Percentiles rank a stretch among this genome's conserved stretches.
These are phyloP conservation scores for Nineta flava DNA, from an alignment of 2,888 invertebrate genomes.

Conservation along the genomic window DNA sequence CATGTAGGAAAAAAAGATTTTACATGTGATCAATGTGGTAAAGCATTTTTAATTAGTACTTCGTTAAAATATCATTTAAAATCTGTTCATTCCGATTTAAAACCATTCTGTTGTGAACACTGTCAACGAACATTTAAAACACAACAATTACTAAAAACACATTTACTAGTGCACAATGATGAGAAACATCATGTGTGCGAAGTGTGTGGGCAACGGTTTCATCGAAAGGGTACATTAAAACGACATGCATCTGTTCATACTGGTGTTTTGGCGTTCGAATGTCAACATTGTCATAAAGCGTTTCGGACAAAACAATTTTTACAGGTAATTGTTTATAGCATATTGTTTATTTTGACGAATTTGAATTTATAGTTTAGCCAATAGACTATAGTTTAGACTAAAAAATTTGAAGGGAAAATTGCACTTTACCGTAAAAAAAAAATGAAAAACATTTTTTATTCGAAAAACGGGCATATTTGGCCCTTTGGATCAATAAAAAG, in stretches of 20 bases:
- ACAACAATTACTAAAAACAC: neutral
- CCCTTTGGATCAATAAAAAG: too few species aligned
- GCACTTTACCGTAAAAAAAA: too few species aligned
- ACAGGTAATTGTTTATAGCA: too few species aligned
- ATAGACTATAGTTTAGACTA: too few species aligned
- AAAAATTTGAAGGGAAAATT: too few species aligned
- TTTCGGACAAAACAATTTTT: constrained; percentile 62
- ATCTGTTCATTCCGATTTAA: neutral
- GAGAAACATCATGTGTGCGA: neutral
- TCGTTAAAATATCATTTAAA: neutral
- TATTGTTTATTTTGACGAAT: too few species aligned
- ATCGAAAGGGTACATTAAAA: neutral
- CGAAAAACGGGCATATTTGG: too few species aligned
- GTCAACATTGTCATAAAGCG: constrained; percentile 57
- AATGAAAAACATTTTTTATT: too few species aligned
- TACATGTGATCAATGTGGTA: too few species aligned
- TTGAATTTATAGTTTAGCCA: too few species aligned
- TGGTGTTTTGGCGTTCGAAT: constrained; percentile 60
- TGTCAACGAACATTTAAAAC: neutral
- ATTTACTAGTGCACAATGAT: neutral
- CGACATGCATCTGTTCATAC: constrained; percentile 28
- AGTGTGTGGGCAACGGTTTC: neutral
- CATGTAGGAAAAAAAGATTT: constrained; percentile 18
- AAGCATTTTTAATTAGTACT: neutral
- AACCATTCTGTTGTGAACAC: neutral